Evolutionary conservation across 2,888 invertebrate genomes (phyloP), one percentile per base, ranked within the genome.

Genomic region (Tetheella fluctuosa): DNA sequence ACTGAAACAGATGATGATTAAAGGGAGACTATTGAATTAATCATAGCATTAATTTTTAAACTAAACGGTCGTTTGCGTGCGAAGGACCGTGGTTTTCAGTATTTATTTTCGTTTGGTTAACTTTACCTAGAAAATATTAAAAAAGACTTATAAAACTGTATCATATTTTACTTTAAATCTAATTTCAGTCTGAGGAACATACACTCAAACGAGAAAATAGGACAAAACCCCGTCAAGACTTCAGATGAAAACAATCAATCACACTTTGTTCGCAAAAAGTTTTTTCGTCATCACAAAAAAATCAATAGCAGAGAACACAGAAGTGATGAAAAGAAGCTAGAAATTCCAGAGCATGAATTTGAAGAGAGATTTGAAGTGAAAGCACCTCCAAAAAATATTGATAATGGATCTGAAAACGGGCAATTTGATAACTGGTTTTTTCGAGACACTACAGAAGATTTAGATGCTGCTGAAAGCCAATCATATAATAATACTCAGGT

Each of bases 311-410:
- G 69, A 54, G 86, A 86, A 63, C 71, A 71, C n/a, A 71, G 62
- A 48, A 75, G 62, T 5, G 79, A 76, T 53, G 77, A 80, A 15
- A 81, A 74, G 60, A 86, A 80, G 61, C 80, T 86, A 67, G 91
- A 93, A 66, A 81, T 93, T 62, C 95, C 95, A 0, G 93, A 94
- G 65, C 95, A 95, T 63, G 95, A 95, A 62, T 95, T 95, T 60
- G 94, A 95, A 80, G 94, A 93, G 48, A 93, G 84, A 70, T 95
- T 95, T 67, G 94, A 94, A 77, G 78, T 91, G 3, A 94, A 91
- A 77, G 84, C 93, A 4, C 94, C 94, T 10, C 85, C 87, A 0
- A 91, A 93, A 52, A 56, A 65, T 6, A 73, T 70, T 58, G 28
- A 64, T 1, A 83, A 78, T 59, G 71, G 57, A 8, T 74, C 74